phyloP scores from a whole-genome alignment of 2,888 invertebrate species.

The Dastarcus helophoroides region DNA sequence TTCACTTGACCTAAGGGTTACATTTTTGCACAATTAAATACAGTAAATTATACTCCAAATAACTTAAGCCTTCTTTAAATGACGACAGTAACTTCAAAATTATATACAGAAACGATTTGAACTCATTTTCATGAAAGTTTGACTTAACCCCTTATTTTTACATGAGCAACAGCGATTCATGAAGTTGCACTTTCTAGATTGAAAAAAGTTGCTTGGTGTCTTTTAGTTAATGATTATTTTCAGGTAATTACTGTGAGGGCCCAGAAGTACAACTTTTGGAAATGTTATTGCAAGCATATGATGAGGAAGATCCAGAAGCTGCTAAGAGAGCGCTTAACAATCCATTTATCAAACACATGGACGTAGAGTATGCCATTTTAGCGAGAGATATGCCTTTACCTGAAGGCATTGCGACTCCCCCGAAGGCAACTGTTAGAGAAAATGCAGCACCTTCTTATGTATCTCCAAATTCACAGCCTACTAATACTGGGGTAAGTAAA shows the following conservation, averaged over 20 bases:
- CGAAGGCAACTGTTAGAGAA: conserved; percentile 1
- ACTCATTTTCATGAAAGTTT: too few relatives aligned
- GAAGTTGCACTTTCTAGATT: too few relatives aligned
- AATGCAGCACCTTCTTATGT: conserved; percentile 1
- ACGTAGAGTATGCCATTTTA: conserved; percentile 75
- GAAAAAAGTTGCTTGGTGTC: too few relatives aligned
- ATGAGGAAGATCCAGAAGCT: conserved; percentile 77
- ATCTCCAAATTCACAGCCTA: neutral
- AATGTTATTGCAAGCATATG: conserved; percentile 66
- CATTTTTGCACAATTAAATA: too few relatives aligned
- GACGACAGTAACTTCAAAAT: too few relatives aligned
- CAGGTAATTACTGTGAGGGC: conserved; percentile 71
- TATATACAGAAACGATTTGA: too few relatives aligned
- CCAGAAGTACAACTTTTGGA: conserved; percentile 72
- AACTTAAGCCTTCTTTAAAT: too few relatives aligned
- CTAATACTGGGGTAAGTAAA: too few relatives aligned
- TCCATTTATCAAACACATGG: conserved; percentile 86
- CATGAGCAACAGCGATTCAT: too few relatives aligned
- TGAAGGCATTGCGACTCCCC: conserved; percentile 39
- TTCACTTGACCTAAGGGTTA: too few relatives aligned
- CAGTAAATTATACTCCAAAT: too few relatives aligned
- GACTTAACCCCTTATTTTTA: too few relatives aligned
- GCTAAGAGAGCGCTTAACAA: conserved; percentile 62
- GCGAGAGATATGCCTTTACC: conserved; percentile 59
- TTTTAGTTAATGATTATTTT: conserved; percentile 2